These are phyloP conservation scores for Balanococcus diminutus DNA, from an alignment of 2,888 invertebrate genomes.

Conservation along the genomic window DNA sequence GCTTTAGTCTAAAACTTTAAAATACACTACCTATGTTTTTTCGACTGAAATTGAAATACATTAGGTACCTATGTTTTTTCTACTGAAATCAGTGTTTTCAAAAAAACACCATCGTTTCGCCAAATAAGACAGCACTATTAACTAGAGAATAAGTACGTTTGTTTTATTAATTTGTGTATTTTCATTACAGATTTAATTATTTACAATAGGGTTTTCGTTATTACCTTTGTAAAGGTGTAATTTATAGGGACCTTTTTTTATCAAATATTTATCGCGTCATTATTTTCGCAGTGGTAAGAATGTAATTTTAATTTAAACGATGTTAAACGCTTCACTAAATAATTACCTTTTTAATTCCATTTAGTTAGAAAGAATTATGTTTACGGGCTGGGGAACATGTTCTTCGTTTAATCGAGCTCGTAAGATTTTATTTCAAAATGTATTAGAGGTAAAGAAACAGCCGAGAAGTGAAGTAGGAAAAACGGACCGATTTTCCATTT, in stretches of 20 bases:
- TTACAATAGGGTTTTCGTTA: neutral
- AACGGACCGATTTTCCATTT: neutral
- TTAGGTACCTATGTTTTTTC: neutral
- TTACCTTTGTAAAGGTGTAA: neutral
- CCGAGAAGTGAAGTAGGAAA: neutral
- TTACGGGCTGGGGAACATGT: neutral
- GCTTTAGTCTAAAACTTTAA: too few relatives aligned
- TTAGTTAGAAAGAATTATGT: neutral
- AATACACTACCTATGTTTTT: too few relatives aligned
- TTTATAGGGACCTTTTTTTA: conserved; percentile 5
- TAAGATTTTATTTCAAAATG: conserved; percentile 5
- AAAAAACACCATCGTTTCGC: too few relatives aligned
- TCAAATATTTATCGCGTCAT: conserved; percentile 11
- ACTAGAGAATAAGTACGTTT: neutral
- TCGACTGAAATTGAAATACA: too few relatives aligned
- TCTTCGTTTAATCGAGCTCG: neutral
- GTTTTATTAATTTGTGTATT: neutral
- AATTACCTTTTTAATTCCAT: conserved; percentile 5
- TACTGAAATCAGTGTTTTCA: neutral
- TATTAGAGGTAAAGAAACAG: neutral
- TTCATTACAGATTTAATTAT: conserved; percentile 11
- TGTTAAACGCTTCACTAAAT: conserved; percentile 1
- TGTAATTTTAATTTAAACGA: neutral
- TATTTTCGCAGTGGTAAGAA: neutral
- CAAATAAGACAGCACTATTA: too few relatives aligned